These are phyloP conservation scores for Drosophila koepferae DNA, from an alignment of 2,888 invertebrate genomes.

Conservation along the genomic window DNA sequence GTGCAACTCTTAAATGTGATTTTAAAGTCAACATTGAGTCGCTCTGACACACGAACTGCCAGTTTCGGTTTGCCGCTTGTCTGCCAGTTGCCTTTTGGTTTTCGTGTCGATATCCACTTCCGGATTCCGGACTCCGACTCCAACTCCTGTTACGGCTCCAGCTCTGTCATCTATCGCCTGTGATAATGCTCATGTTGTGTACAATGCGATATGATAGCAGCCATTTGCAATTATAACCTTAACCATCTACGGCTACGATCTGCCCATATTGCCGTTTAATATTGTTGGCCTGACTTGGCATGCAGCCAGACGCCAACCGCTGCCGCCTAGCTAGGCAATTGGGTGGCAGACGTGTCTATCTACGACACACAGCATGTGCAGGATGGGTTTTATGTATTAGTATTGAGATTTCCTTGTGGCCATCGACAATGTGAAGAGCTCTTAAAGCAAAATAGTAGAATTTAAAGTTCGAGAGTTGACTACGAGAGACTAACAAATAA, in stretches of 20 bases:
- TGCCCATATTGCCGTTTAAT: constrained; percentile 60
- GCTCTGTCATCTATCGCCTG: constrained; percentile 14
- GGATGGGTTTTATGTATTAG: constrained; percentile 1
- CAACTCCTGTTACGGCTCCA: background rate
- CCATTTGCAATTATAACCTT: constrained; percentile 19
- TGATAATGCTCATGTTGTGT: constrained; percentile 53
- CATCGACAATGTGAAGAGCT: background rate
- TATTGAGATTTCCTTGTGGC: constrained; percentile 1
- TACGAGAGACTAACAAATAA: background rate
- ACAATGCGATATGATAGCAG: constrained; percentile 41
- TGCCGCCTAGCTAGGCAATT: background rate
- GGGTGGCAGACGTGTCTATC: constrained; percentile 1
- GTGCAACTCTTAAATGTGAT: constrained; percentile 65
- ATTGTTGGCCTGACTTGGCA: constrained; percentile 45
- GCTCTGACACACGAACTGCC: constrained; percentile 71
- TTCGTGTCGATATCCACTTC: constrained; percentile 11
- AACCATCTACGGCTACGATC: constrained; percentile 38
- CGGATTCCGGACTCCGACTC: background rate
- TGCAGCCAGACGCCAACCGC: constrained; percentile 41
- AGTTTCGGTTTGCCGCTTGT: constrained; percentile 73
- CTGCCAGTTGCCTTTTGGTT: constrained; percentile 46
- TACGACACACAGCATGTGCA: constrained; percentile 8
- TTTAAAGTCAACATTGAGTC: constrained; percentile 73
- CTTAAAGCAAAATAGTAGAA: background rate
- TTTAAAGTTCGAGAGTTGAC: background rate